A percentile compares a stretch with the other conserved stretches of the same genome.
These are phyloP conservation scores for Agelastica alni DNA, from an alignment of 2,888 invertebrate genomes.

Conservation along the genomic window DNA sequence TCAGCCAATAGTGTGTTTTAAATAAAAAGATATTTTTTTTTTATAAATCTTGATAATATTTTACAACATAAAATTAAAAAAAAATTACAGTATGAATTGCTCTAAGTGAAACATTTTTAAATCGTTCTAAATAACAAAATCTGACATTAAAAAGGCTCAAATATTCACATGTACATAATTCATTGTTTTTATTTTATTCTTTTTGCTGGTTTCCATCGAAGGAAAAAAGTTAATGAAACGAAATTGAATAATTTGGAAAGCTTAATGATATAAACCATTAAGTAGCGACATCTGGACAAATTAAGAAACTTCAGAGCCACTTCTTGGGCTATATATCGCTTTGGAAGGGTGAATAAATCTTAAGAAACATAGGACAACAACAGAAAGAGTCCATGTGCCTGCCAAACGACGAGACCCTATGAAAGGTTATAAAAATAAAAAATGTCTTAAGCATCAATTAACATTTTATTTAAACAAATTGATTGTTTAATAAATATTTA, in stretches of 20 bases:
- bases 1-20: too few relatives aligned
- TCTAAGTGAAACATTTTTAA: too few relatives aligned
- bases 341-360: conserved; percentile 34
- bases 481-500: too few relatives aligned
- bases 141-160: background rate
- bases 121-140: too few relatives aligned
- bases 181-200: background rate
- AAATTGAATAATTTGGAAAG: conserved; percentile 14
- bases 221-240: conserved; percentile 17
- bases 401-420: background rate
- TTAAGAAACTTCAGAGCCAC: conserved; percentile 30
- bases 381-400: conserved; percentile 9
- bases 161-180: background rate
- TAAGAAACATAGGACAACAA: conserved; percentile 10
- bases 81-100: too few relatives aligned
- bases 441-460: too few relatives aligned
- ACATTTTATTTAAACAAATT: too few relatives aligned
- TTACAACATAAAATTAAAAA: too few relatives aligned
- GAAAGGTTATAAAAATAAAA: too few relatives aligned
- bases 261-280: conserved; percentile 21
- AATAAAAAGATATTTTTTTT: too few relatives aligned
- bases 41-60: too few relatives aligned
- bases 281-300: conserved; percentile 29
- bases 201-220: background rate
- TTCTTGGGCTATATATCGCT: conserved; percentile 31